Conservation (phyloP, 1,140 invertebrate genomes). For the Lordiphosa clarofinis region DNA sequence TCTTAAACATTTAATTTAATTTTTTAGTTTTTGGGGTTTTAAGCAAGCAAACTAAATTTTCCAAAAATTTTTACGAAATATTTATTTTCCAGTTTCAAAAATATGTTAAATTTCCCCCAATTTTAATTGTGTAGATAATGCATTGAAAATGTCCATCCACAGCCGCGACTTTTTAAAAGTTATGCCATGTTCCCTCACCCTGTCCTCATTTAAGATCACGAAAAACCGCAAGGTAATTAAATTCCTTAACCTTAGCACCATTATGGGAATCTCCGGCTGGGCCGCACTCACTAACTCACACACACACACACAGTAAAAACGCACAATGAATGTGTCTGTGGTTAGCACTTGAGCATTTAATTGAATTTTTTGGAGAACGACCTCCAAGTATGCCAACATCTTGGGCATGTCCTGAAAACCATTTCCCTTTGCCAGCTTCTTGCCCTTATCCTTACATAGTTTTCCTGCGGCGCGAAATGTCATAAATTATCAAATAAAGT, state of each 20-base stretch:
- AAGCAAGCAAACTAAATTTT: no score
- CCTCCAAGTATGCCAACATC: slow-evolving; percentile 38
- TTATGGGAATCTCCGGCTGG: slow-evolving; percentile 33
- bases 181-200: slow-evolving; percentile 17
- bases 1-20: no score
- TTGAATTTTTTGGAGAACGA: slow-evolving; percentile 57
- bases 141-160: slow-evolving; percentile 1
- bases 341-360: slow-evolving; percentile 66
- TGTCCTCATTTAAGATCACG: slow-evolving; percentile 4
- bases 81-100: no score
- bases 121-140: no score
- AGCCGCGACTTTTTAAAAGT: slow-evolving; percentile 33
- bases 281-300: slow-evolving; percentile 7
- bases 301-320: slow-evolving; percentile 22
- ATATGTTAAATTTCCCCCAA: no score
- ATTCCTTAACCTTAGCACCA: slow-evolving; percentile 62
- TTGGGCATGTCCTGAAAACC: slow-evolving; percentile 35
- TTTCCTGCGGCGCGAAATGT: slow-evolving; percentile 52
- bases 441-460: slow-evolving; percentile 41
- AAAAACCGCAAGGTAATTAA: slow-evolving; percentile 62
- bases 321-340: slow-evolving; percentile 51
- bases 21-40: no score
- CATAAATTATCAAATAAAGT: slow-evolving; percentile 69
- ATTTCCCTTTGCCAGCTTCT: background rate
- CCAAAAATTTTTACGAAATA: no score